Percentiles rank a stretch among this genome's conserved stretches.
Conservation (phyloP, 2,113 vertebrate genomes). For the Pelobates fuscus region DNA sequence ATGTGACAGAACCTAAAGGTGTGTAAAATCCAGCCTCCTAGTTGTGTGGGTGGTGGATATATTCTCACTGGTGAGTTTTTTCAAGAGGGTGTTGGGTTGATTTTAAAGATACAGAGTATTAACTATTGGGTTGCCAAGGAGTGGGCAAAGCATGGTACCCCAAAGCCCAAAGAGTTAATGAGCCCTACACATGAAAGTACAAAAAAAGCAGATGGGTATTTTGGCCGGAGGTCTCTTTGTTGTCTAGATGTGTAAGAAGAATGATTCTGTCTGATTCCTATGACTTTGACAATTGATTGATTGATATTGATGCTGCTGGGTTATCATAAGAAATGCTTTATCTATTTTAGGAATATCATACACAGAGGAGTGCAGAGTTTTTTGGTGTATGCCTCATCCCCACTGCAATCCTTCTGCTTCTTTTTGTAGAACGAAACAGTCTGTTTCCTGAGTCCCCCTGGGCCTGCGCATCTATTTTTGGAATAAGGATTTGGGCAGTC, state of each 20-base stretch:
- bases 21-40: background rate
- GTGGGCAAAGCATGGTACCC: no score
- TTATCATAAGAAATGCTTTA: background rate
- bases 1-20: background rate
- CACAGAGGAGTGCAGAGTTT: no score
- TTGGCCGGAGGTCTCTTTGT: no score
- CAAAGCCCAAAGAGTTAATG: no score
- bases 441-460: conserved; percentile 9
- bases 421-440: conserved; percentile 4
- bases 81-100: background rate
- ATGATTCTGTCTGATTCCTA: background rate
- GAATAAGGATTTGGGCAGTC: conserved; percentile 40
- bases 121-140: background rate
- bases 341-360: background rate
- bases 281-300: background rate
- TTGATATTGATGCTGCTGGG: background rate
- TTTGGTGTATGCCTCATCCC: no score
- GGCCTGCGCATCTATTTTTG: conserved; percentile 27
- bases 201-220: no score
- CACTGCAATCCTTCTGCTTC: background rate
- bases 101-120: background rate
- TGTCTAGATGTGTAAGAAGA: no score
- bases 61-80: no score
- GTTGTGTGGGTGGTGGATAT: background rate
- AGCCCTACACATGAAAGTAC: no score